Evolutionary conservation across 30 jellyfish, hydroid and myxozoan genomes (phyloP).

Genomic region (Chironex yamaguchii): DNA sequence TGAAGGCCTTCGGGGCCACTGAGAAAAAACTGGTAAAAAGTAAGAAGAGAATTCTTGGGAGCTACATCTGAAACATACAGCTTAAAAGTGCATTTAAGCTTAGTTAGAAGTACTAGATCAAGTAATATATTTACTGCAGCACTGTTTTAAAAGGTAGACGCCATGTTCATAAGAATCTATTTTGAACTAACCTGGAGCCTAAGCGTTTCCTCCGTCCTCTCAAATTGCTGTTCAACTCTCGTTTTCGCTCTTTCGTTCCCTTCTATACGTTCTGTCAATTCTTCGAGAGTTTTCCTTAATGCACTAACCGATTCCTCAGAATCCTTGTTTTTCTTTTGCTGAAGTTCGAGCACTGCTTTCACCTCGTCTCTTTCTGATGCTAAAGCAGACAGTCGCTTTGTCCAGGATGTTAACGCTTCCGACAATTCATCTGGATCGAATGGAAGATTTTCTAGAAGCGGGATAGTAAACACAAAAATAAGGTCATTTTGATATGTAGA

Average conservation of each 20-base stretch:
- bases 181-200: not conserved
- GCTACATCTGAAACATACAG: no score
- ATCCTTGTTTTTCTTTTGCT: no score
- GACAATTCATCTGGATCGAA: not conserved
- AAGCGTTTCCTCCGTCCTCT: not conserved
- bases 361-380: not conserved
- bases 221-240: not conserved
- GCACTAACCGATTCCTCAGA: not conserved
- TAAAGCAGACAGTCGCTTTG: not conserved
- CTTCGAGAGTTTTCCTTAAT: not conserved
- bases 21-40: no score
- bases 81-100: no score
- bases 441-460: not conserved
- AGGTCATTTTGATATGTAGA: not conserved
- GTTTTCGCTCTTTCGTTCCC: not conserved
- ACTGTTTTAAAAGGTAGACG: no score
- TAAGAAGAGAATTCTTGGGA: no score
- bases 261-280: not conserved
- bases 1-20: no score
- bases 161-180: no score
- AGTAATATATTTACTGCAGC: no score
- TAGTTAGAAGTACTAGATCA: no score
- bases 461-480: not conserved
- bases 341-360: not conserved
- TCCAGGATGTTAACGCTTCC: not conserved